Base-by-base conservation (phyloP, 2,888 invertebrate genomes). In the Tiphia femorata region DNA sequence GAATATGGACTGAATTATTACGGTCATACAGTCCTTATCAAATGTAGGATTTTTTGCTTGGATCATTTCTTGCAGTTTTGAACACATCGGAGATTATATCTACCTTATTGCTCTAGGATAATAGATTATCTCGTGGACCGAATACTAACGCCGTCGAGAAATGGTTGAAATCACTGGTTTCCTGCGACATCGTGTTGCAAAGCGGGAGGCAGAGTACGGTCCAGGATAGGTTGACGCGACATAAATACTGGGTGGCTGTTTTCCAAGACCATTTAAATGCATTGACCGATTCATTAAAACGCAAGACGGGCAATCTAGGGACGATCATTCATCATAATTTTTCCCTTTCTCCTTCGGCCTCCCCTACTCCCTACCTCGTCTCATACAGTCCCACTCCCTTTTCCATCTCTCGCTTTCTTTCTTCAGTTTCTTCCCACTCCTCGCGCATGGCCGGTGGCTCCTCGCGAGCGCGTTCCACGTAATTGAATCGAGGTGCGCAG, bases 271-370 rank as follows among this genome's bases (percentile, higher is more conserved):
- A 68, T 71, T 66, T 68, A 67, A 67, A 65, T 67, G 65, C 67
- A 67, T 69, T 59, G 64, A 60, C 53, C 43, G 59, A 65, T 70
- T 64, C 65, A 72, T 72, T 72, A 69, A 72, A 70, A 69, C 62
- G 62, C 70, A 51, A 60, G 62, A 62, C 62, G 70, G 60, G 58
- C 63, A 69, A 72, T 68, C 62, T 68, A 62, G 58, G 50, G 52
- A 48, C 54, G 64, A 67, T 62, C 67, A 61, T 70, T 65, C 59
- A 64, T 69, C 71, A 67, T 70, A 51, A 69, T 69, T 71, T 71
- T 67, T 69, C 67, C 38, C 62, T n/a, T 47, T 7, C 37, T 29
- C 37, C 17, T 37, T 16, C 16, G 12, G 3, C 37, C 37, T 16
- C 17, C 10, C 10, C 21, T 14, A 3, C 43, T n/a, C n/a, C 25